Evolutionary conservation across 2,888 invertebrate genomes (phyloP), one percentile per base, ranked within the genome.

Genomic region (Acrobasis repandana): DNA sequence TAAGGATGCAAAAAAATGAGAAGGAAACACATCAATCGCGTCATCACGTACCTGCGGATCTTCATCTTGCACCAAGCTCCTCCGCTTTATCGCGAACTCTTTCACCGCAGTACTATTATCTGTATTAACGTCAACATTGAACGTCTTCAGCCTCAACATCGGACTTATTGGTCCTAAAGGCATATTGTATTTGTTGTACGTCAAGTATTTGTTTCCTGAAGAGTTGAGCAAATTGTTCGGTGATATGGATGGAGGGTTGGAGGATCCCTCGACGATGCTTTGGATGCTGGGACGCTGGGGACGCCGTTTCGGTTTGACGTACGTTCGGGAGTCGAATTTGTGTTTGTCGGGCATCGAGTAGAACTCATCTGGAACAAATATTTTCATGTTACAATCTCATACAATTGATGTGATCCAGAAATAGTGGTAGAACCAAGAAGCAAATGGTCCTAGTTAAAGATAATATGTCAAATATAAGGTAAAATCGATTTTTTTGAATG

Each of bases 281-380:
- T 95, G 95, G 66, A 95, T 93, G 73, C 93, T 94, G 43, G 94
- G 93, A 62, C 95, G 90, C 38, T 82, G 88, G 11, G 85, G 80
- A 61, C 93, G 89, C 74, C 94, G 94, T 77, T 95, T 95, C 20
- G 95, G 94, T 70, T 94, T 93, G 58, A 95, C 95, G 80, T 94
- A 95, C 10, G 95, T 95, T 72, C 95, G 90, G 0, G 95, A 94
- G 76, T 95, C 95, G 72, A 95, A 94, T 65, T 90, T 92, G 74
- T 92, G 92, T 67, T 86, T 92, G 76, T 93, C 88, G 65, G 88
- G 83, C 65, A 81, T 59, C 49, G 86, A 67, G 67, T 83, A 74
- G 70, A 78, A 61, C 64, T 89, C 83, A 77, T 79, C 91, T 90
- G 77, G 1, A 86, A 80, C 69, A 77, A 74, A 70, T 59, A 43